phyloP scores from a whole-genome alignment of 2,113 vertebrate genomes.

The Lates calcarifer region DNA sequence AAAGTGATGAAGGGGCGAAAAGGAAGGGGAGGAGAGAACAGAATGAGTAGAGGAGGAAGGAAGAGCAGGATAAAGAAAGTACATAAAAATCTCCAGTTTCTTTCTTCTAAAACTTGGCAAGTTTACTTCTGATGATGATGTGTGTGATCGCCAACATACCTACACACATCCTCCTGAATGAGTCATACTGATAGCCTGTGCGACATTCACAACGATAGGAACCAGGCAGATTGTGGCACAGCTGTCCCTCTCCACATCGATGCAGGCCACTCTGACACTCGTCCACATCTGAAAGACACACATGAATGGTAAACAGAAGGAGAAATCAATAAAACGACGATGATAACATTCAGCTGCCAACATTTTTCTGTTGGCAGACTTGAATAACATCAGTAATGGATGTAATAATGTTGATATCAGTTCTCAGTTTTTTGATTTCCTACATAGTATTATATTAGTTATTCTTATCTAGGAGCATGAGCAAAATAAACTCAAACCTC shows the following conservation, averaged over 20 bases:
- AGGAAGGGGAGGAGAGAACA: neutral
- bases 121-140: neutral
- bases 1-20: neutral
- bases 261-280: constrained; percentile 89
- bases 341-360: neutral
- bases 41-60: neutral
- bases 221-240: constrained; percentile 92
- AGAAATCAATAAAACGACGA: neutral
- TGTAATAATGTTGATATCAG: neutral
- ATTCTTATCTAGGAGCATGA: neutral
- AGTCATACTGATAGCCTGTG: constrained; percentile 90
- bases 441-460: neutral
- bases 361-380: neutral
- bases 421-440: neutral
- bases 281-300: constrained; percentile 87
- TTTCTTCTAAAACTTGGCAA: neutral
- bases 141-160: constrained; percentile 82
- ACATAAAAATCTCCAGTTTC: neutral
- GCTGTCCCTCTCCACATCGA: constrained; percentile 88
- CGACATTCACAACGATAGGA: constrained; percentile 94
- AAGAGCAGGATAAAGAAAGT: neutral
- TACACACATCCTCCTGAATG: constrained; percentile 88
- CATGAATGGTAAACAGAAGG: neutral
- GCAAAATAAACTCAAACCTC: neutral
- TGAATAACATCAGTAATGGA: neutral